Percentiles rank a stretch among this genome's conserved stretches.
phyloP scores from a whole-genome alignment of 2,888 invertebrate species.

The Tupiocoris notatus region DNA sequence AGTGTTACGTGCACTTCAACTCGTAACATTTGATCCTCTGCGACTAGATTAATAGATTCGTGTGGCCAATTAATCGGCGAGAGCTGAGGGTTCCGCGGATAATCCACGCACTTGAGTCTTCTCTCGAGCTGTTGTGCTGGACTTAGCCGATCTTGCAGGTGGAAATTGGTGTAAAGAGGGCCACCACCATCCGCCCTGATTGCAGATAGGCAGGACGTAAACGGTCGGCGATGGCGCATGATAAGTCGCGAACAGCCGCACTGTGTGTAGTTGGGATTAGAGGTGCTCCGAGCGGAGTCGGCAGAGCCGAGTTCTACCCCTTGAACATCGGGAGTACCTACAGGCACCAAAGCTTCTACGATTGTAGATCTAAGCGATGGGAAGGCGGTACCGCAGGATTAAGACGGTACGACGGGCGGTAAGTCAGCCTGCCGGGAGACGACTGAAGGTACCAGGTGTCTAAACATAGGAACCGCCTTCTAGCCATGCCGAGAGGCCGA shows the following conservation, averaged over 20 bases:
- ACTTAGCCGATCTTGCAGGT: no score
- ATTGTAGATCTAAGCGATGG: not conserved
- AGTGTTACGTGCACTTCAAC: no score
- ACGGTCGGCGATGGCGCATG: conserved; percentile 16
- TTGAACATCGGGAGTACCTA: not conserved
- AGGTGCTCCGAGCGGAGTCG: not conserved
- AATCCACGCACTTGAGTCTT: no score
- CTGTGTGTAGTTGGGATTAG: conserved; percentile 16
- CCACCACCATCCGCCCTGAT: not conserved
- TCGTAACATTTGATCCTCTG: no score
- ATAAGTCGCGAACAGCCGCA: conserved; percentile 30
- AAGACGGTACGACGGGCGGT: conserved; percentile 3
- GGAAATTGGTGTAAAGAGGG: no score
- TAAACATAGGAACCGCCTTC: conserved; percentile 45
- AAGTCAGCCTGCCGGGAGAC: not conserved
- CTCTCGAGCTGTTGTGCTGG: no score
- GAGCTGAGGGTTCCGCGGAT: no score
- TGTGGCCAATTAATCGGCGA: no score
- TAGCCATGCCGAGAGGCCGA: no score
- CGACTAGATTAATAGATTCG: no score
- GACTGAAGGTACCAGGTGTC: conserved; percentile 47
- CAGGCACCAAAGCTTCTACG: not conserved
- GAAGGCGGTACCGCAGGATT: conserved; percentile 13
- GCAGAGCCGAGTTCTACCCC: not conserved
- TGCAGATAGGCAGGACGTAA: not conserved